Conservation (phyloP, 1,140 invertebrate species). For the Eufriesea mexicana region DNA sequence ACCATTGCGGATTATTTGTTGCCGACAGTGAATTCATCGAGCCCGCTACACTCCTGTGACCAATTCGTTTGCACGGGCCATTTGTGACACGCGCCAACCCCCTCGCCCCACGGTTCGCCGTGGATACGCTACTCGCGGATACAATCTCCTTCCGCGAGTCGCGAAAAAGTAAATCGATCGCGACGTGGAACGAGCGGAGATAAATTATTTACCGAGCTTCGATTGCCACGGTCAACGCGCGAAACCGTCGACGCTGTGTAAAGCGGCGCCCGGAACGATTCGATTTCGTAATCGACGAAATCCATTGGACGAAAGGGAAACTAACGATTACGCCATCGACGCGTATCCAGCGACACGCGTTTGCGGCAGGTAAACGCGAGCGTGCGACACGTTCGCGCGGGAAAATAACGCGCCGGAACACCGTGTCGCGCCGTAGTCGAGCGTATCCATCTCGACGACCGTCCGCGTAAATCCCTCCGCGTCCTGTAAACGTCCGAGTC, state of each 20-base stretch:
- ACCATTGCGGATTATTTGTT: slow-evolving; percentile 62
- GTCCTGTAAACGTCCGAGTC: slow-evolving; percentile 58
- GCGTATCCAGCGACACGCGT: not conserved
- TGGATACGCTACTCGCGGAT: not conserved
- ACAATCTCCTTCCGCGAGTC: slow-evolving; percentile 23
- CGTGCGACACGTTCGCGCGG: not conserved
- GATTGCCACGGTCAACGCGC: not conserved
- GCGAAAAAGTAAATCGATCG: slow-evolving; percentile 38
- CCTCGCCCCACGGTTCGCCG: not conserved
- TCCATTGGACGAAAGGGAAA: not conserved
- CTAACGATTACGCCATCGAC: not conserved
- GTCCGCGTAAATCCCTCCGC: slow-evolving; percentile 54
- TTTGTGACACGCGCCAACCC: slow-evolving; percentile 22
- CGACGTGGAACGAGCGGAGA: slow-evolving; percentile 2
- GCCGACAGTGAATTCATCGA: slow-evolving; percentile 59
- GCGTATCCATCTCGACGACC: slow-evolving; percentile 41
- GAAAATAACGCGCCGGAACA: slow-evolving; percentile 27
- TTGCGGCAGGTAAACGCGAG: not conserved
- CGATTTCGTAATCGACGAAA: not conserved
- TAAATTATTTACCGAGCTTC: slow-evolving; percentile 12
- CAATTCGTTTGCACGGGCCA: slow-evolving; percentile 36
- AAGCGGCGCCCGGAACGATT: not conserved
- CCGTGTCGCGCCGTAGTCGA: not conserved
- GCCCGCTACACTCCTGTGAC: not conserved
- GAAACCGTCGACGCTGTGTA: not conserved